These are phyloP conservation scores for Brachionus koreanus DNA, from an alignment of 1,140 invertebrate species.

Conservation along the genomic window DNA sequence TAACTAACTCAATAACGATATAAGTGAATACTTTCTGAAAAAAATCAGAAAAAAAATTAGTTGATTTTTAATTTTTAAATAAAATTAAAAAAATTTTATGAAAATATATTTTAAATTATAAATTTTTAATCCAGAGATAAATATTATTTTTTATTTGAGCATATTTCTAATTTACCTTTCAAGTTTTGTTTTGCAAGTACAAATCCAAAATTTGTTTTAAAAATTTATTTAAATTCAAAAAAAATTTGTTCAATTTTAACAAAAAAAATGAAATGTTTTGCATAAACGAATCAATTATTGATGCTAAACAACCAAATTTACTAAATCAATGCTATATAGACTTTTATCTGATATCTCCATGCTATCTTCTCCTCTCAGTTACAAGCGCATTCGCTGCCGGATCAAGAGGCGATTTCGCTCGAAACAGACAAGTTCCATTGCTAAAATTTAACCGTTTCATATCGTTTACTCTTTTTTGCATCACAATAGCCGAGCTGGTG, in stretches of 20 bases:
- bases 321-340: not conserved
- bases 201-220: not conserved
- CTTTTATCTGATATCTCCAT: not conserved
- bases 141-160: not conserved
- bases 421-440: not conserved
- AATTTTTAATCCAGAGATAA: not conserved
- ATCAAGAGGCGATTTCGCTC: not conserved
- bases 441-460: not conserved
- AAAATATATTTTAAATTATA: not conserved
- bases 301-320: not conserved
- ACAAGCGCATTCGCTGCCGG: not conserved
- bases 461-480: not conserved
- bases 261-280: slow-evolving; percentile 32
- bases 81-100: no score
- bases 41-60: no score
- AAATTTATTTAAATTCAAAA: not conserved
- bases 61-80: no score
- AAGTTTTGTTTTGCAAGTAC: not conserved
- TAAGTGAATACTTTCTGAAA: no score
- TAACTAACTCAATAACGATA: no score
- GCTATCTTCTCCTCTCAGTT: not conserved
- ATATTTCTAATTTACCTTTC: not conserved
- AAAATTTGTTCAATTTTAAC: not conserved
- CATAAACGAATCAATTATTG: not conserved
- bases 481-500: not conserved